A percentile compares a stretch with the other conserved stretches of the same genome.
phyloP scores from a whole-genome alignment of 2,888 invertebrate genomes.

The Epistrophe eligans region DNA sequence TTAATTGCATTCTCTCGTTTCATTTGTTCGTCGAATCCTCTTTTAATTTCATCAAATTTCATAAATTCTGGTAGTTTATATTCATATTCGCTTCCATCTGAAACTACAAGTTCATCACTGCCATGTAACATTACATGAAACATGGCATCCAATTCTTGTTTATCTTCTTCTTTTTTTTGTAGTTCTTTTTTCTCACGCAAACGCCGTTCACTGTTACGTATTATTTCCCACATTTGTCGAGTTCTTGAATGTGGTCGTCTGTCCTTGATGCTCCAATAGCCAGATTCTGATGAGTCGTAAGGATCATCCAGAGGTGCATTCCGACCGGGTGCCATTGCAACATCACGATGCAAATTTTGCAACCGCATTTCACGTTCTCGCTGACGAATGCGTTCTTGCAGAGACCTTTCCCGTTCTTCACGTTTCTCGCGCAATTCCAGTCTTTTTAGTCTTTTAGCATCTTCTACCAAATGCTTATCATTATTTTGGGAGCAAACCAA shows the following conservation, averaged over 20 bases:
- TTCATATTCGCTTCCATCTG: not conserved
- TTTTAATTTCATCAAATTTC: not conserved
- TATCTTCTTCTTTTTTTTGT: not conserved
- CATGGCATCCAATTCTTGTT: not conserved
- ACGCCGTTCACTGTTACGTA: not conserved
- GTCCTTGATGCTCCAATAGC: not conserved
- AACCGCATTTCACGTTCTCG: not conserved
- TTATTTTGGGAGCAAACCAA: not conserved
- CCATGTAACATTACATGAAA: not conserved
- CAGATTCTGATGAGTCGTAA: not conserved
- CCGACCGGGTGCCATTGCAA: not conserved
- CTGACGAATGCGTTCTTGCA: not conserved
- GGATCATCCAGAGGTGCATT: not conserved
- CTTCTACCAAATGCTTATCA: not conserved
- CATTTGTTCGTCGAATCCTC: not conserved
- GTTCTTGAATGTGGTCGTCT: not conserved
- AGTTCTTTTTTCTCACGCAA: not conserved
- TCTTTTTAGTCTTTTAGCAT: not conserved
- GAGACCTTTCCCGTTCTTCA: not conserved
- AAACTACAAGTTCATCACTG: not conserved
- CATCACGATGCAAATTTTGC: not conserved
- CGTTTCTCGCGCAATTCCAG: not conserved
- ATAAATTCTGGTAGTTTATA: not conserved
- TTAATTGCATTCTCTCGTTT: not conserved
- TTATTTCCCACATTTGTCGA: not conserved